Base-by-base conservation (phyloP, 1,140 invertebrate species). In the Rhyacophila brunnea region DNA sequence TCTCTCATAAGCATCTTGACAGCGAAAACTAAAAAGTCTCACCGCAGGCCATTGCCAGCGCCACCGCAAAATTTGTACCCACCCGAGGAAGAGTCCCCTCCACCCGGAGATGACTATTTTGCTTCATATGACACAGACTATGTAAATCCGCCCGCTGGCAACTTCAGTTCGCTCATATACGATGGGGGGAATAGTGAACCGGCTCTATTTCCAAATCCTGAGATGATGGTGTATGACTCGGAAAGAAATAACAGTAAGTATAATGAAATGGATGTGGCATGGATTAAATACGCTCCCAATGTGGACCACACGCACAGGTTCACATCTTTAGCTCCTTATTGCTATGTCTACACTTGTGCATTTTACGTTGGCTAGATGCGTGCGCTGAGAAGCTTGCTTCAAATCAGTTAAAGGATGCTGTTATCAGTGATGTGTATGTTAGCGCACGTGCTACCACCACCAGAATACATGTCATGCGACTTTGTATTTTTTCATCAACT, bases 161-260 rank as follows among this genome's bases (percentile, higher is more conserved):
- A 65, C 19, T 58, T 65, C 40, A 61, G 58, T 19, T 45, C 63
- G 3, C 38, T 61, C 6, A 55, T 65, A 11, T 65, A 65, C 18
- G 63, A 65, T 32, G 48, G 57, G 15, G 58, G 52, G 5, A 42
- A 45, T 9, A 36, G 48, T 7, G 58, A 61, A 5, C 54, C 45
- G 0, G 48, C 58, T n/a, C 58, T 65, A 6, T 65, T 65, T 50
- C 63, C 63, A 3, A 61, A 65, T 18, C 63, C 63, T 10, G 63
- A 65, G 40, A 65, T 61, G 58, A 65, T 65, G 58, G 54, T 64
- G 11, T 64, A 60, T 23, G 62, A 64, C n/a, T 50, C 45, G 3
- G 63, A 58, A 17, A 61, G 58, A 23, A 34, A 56, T 23, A 28
- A 28, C 23, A 28, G 23, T 28, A 9, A 28, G 23, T 28, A n/a